phyloP scores from a whole-genome alignment of 2,113 vertebrate species.

The Laticauda colubrina region DNA sequence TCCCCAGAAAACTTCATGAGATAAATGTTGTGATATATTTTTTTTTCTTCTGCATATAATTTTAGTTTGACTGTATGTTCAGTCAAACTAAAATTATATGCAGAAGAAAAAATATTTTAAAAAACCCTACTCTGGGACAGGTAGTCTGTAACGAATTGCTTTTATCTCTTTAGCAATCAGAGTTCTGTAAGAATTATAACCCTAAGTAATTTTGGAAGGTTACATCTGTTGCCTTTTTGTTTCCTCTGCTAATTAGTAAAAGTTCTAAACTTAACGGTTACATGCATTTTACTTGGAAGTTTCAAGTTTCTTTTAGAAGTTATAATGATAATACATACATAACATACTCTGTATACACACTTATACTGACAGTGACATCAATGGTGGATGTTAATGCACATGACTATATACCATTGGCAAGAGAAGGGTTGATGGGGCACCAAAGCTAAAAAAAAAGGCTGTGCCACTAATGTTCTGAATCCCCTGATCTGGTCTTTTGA shows the following conservation, averaged over 20 bases:
- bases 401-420: background rate
- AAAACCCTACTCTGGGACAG: background rate
- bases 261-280: background rate
- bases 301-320: background rate
- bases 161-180: background rate
- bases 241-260: slow-evolving; percentile 16
- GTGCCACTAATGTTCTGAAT: background rate
- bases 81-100: background rate
- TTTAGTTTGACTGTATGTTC: background rate
- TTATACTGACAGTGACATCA: background rate
- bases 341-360: background rate
- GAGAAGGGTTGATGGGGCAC: background rate
- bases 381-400: background rate
- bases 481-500: background rate
- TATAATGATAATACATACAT: background rate
- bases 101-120: background rate
- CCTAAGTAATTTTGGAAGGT: background rate
- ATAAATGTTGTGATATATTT: background rate
- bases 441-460: background rate
- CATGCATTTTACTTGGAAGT: background rate
- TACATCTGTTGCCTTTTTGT: background rate
- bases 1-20: background rate
- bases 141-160: background rate
- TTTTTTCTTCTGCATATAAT: no score
- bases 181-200: background rate